Conservation (phyloP, 2,113 vertebrate species). For the Psilopogon haemacephalus region DNA sequence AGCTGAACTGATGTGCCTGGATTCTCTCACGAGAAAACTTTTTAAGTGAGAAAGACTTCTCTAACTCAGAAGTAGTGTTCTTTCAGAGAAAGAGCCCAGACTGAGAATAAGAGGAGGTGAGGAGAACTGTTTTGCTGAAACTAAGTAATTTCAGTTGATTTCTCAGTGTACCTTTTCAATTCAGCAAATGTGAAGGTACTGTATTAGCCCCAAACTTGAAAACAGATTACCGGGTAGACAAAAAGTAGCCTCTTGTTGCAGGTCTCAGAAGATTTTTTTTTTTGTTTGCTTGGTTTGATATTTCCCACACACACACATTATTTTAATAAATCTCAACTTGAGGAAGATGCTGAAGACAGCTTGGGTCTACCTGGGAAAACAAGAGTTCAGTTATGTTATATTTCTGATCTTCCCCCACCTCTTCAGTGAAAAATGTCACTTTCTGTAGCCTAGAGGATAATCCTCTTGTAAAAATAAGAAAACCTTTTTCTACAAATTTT, state of each 20-base stretch:
- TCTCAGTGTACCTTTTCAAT: background rate
- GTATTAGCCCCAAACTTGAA: background rate
- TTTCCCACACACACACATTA: rapidly evolving
- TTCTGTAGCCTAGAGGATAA: background rate
- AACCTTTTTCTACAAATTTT: background rate
- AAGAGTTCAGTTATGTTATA: background rate
- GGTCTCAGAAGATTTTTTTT: background rate
- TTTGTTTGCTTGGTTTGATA: background rate
- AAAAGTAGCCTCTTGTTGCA: background rate
- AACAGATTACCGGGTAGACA: background rate
- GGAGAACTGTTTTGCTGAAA: background rate
- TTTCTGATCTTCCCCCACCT: background rate
- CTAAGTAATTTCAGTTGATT: background rate
- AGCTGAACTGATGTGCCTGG: background rate
- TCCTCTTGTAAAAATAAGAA: background rate
- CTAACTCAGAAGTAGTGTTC: background rate
- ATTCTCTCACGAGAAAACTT: background rate
- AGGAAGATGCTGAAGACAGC: background rate
- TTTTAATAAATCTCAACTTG: background rate
- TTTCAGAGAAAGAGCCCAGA: background rate
- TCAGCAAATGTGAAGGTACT: background rate
- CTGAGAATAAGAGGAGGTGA: background rate
- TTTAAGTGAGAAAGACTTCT: background rate
- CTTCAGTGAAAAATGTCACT: background rate
- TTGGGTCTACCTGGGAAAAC: background rate